These are phyloP conservation scores for Drosophila rubida DNA, from an alignment of 2,888 invertebrate species.

Conservation along the genomic window DNA sequence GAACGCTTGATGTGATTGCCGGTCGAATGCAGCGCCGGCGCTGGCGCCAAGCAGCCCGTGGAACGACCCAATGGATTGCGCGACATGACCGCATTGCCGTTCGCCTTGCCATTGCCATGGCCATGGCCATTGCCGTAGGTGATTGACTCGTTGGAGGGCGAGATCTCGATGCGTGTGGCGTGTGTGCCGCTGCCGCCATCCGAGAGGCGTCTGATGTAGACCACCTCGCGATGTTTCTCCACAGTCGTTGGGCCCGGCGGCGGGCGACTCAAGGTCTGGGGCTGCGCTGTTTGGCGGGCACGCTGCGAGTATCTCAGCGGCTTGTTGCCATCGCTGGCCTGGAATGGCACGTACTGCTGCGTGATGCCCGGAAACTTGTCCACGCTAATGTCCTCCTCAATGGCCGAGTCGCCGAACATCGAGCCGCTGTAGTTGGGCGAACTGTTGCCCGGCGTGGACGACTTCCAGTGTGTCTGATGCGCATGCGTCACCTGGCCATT, in stretches of 20 bases:
- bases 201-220: constrained; percentile 83
- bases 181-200: constrained; percentile 81
- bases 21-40: constrained; percentile 40
- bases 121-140: constrained; percentile 72
- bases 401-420: constrained; percentile 85
- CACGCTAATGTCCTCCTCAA: constrained; percentile 85
- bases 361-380: constrained; percentile 84
- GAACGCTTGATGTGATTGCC: constrained; percentile 73
- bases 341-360: constrained; percentile 82
- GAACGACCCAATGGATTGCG: constrained; percentile 76
- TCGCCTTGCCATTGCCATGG: constrained; percentile 58
- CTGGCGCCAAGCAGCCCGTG: constrained; percentile 65
- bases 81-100: constrained; percentile 61
- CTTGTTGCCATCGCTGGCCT: constrained; percentile 78
- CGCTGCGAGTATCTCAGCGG: constrained; percentile 80
- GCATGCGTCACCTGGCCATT: constrained; percentile 58
- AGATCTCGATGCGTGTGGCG: constrained; percentile 84
- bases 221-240: constrained; percentile 83
- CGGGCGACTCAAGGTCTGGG: constrained; percentile 42
- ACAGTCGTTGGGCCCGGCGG: constrained; percentile 46
- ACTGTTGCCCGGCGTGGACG: constrained; percentile 84
- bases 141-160: constrained; percentile 83
- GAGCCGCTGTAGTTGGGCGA: constrained; percentile 85
- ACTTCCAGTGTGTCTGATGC: constrained; percentile 82
- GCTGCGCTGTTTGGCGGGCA: constrained; percentile 62